These are phyloP conservation scores for Bufotes viridis DNA, from an alignment of 2,797 vertebrate genomes.

Conservation along the genomic window DNA sequence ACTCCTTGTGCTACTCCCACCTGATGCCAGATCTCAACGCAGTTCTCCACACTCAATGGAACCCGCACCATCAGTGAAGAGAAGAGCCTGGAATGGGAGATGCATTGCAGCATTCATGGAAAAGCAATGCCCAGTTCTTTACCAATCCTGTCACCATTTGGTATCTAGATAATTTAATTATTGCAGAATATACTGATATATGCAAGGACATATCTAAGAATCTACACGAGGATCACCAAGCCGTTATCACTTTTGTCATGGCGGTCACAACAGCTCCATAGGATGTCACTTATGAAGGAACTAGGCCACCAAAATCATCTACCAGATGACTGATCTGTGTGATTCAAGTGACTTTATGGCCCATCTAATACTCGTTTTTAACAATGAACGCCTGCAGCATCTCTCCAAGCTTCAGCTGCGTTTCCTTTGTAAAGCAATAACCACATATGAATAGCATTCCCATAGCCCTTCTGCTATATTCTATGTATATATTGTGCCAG, in stretches of 20 bases:
- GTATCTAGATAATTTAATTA: neutral
- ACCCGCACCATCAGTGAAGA: neutral
- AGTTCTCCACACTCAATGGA: neutral
- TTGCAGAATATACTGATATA: conserved; percentile 19
- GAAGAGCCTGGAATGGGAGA: neutral
- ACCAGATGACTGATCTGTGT: neutral
- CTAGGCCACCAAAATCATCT: neutral
- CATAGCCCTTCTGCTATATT: conserved; percentile 3
- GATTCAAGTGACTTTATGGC: neutral
- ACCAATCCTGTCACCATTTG: neutral
- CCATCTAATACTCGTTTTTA: neutral
- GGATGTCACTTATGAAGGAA: neutral
- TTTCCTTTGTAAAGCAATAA: conserved; percentile 22
- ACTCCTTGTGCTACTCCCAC: neutral
- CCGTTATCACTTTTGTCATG: neutral
- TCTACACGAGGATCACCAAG: neutral
- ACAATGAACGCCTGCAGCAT: neutral
- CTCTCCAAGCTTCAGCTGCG: conserved; percentile 9
- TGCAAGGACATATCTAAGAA: neutral
- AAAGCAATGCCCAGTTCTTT: neutral
- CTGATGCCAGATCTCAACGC: neutral
- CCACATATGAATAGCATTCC: neutral
- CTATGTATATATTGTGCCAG: conserved; percentile 38
- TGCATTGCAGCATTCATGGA: neutral
- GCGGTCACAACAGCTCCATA: neutral